phyloP scores from a whole-genome alignment of 2,113 vertebrate species.

The Oostethus manadensis region DNA sequence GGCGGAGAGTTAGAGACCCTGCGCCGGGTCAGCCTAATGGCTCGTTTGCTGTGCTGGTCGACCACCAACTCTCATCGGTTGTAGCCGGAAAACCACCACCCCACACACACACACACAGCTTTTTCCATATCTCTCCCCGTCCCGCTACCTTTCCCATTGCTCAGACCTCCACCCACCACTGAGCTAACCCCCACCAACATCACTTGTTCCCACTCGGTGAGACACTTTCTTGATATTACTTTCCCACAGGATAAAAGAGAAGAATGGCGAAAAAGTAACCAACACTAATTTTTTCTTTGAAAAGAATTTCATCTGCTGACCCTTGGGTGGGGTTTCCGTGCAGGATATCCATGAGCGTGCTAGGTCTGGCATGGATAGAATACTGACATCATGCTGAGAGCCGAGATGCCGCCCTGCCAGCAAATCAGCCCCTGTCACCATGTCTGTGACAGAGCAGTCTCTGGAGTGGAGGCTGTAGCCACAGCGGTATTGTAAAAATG shows the following conservation, averaged over 20 bases:
- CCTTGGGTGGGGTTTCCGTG: slow-evolving; percentile 36
- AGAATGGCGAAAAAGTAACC: background rate
- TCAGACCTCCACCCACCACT: slow-evolving; percentile 6
- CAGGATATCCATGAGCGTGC: slow-evolving; percentile 21
- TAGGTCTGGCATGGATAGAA: slow-evolving; percentile 15
- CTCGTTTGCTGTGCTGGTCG: slow-evolving; percentile 47
- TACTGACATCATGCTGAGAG: slow-evolving; percentile 27
- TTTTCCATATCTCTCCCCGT: slow-evolving; percentile 40
- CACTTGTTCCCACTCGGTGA: background rate
- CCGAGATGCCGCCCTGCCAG: slow-evolving; percentile 17
- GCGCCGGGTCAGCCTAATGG: slow-evolving; percentile 54
- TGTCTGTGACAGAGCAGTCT: slow-evolving; percentile 37
- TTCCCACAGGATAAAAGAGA: background rate
- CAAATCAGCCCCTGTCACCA: slow-evolving; percentile 40
- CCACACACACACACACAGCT: slow-evolving; percentile 19
- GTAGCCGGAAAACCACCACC: slow-evolving; percentile 40
- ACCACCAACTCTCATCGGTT: slow-evolving; percentile 54
- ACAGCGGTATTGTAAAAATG: slow-evolving; percentile 46
- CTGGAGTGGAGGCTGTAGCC: slow-evolving; percentile 34
- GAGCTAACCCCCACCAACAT: slow-evolving; percentile 1
- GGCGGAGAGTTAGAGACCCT: slow-evolving; percentile 25
- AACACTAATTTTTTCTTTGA: background rate
- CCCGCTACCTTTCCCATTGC: slow-evolving; percentile 42
- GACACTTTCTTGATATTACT: background rate
- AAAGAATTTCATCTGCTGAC: slow-evolving; percentile 6